Percentiles rank a stretch among this genome's conserved stretches.
phyloP scores from a whole-genome alignment of 2,888 invertebrate genomes.

The Watsonalla cultraria region DNA sequence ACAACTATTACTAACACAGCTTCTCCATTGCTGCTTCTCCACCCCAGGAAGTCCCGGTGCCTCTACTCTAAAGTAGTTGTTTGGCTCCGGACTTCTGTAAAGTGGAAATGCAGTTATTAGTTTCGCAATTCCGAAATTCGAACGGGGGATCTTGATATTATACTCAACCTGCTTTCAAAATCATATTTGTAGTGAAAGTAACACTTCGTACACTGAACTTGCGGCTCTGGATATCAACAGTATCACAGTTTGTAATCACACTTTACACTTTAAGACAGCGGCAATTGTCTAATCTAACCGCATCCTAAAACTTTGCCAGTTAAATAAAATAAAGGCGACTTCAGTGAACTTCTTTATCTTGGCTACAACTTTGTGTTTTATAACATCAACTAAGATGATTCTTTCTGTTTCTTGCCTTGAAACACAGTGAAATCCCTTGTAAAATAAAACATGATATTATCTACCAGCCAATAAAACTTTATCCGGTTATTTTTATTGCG shows the following conservation, averaged over 20 bases:
- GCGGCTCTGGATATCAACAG: background rate
- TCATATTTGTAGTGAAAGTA: too few species aligned
- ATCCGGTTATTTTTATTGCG: conserved; percentile 7
- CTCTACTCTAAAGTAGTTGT: too few species aligned
- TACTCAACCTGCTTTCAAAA: too few species aligned
- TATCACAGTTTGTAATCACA: background rate
- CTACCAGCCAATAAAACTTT: conserved; percentile 10
- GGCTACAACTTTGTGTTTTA: conserved; percentile 2
- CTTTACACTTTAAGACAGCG: background rate
- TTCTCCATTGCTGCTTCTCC: too few species aligned
- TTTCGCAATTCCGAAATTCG: too few species aligned
- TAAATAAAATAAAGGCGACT: conserved; percentile 2
- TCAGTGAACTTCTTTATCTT: conserved; percentile 2
- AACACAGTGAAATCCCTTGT: background rate
- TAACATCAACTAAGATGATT: background rate
- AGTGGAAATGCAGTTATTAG: too few species aligned
- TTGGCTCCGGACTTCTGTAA: too few species aligned
- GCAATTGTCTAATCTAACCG: conserved; percentile 2
- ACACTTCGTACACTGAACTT: too few species aligned
- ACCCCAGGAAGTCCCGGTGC: too few species aligned
- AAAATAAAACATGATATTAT: conserved; percentile 1
- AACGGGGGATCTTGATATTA: too few species aligned
- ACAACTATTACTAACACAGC: too few species aligned
- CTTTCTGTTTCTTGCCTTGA: background rate
- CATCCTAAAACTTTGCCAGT: conserved; percentile 2